A percentile compares a stretch with the other conserved stretches of the same genome.
phyloP scores from a whole-genome alignment of 2,888 invertebrate species.

The Archips xylosteana region DNA sequence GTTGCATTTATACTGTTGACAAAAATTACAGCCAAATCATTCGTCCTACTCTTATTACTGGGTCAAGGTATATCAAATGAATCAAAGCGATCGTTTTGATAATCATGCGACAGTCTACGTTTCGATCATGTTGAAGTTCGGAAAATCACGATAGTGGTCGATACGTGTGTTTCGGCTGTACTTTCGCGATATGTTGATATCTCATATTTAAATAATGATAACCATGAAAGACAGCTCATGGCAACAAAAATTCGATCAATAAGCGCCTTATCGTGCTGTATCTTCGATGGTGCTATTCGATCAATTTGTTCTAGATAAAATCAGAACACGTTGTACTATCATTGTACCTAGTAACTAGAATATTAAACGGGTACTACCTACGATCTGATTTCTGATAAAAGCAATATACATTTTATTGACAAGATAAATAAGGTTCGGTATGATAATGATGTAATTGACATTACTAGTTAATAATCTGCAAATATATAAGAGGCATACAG shows the following conservation, averaged over 20 bases:
- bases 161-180: neutral
- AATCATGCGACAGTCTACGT: neutral
- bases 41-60: neutral
- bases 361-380: neutral
- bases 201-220: conserved; percentile 7
- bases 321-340: conserved; percentile 4
- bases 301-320: conserved; percentile 27
- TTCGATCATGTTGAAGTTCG: neutral
- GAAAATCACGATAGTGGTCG: conserved; percentile 6
- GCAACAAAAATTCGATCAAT: conserved; percentile 21
- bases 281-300: conserved; percentile 19
- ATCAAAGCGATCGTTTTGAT: neutral
- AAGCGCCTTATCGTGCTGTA: conserved; percentile 19
- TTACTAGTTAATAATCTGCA: neutral
- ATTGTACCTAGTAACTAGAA: neutral
- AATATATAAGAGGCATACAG: neutral
- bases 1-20: neutral
- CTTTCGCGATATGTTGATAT: neutral
- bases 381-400: conserved; percentile 1
- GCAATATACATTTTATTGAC: neutral
- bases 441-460: neutral
- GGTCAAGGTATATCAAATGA: conserved; percentile 4
- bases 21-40: neutral
- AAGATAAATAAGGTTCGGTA: neutral
- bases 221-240: conserved; percentile 17